Percentiles rank a stretch among this genome's conserved stretches.
Conservation (phyloP, 2,797 vertebrate species). For the Tinamus major region DNA sequence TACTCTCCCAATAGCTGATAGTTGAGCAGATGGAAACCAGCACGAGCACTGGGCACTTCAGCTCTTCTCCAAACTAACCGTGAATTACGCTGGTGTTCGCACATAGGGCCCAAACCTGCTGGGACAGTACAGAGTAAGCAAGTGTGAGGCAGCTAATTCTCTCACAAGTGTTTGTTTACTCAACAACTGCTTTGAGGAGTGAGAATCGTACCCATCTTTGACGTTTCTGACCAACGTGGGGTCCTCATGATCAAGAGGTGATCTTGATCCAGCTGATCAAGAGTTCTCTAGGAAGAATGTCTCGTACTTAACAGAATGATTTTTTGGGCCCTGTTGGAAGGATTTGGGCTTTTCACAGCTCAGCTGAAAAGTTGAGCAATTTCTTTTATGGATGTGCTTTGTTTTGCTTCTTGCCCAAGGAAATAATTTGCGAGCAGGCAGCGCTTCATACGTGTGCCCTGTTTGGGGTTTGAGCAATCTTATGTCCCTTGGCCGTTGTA, state of each 20-base stretch:
- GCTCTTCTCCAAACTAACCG: background rate
- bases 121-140: background rate
- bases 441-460: background rate
- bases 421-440: background rate
- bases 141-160: background rate
- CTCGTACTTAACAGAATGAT: background rate
- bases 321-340: background rate
- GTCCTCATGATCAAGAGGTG: background rate
- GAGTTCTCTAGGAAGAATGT: background rate
- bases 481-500: background rate
- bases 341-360: background rate
- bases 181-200: constrained; percentile 23
- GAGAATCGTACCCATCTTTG: background rate
- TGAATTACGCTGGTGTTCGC: background rate
- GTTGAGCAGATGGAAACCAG: background rate
- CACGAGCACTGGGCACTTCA: background rate
- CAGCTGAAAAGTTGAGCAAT: background rate
- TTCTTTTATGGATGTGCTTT: background rate
- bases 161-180: constrained; percentile 14
- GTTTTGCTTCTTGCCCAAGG: background rate
- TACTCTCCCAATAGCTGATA: background rate
- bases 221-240: background rate
- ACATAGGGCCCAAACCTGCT: background rate
- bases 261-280: background rate
- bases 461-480: background rate